Base-by-base conservation (phyloP, 1,140 invertebrate genomes). In the Saccostrea cuccullata region DNA sequence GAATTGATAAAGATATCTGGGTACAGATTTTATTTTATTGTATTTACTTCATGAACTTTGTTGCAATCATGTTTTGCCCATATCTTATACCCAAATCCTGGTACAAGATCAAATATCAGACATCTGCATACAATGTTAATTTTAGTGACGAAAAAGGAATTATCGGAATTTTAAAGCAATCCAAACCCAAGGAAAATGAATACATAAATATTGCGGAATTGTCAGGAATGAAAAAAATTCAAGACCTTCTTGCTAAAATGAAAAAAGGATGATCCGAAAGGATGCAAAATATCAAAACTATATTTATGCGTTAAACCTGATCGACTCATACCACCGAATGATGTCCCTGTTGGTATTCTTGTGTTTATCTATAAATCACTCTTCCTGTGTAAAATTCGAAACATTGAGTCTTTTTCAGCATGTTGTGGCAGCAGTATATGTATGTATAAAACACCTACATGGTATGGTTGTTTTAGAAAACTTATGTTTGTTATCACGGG, bases 371-470 rank as follows among this genome's bases (percentile, higher is more conserved):
- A 92, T 86, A 86, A 90, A 55, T 90, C 89, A 36, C 83, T 92
- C 1, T n/a, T 92, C 13, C 89, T 89, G 0, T 92, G 92, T 89
- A 89, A 91, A 30, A 88, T 92, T 20, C 85, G 91, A 8, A 85
- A 87, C 11, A 85, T 86, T 8, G 73, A 73, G 36, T 84, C 89
- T 11, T 84, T 88, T 2, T 58, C 60, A n/a, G n/a, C 30, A n/a
- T 90, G 87, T 40, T 90, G 89, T 86, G 77, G 36, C 55, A 73
- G 60, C 8, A 90, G 77, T n/a, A 82, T 90, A 17, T 86, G 84
- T 55, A 47, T 2, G 3, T 64, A 17, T 8, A 17, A 64, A 64
- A 64, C 58, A 64, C n/a, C 82, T 13, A 73, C 67, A 40, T 92
- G 90, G 90, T 86, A 88, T 73, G 84, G 58, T 23, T 90, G 88